These are phyloP conservation scores for Erpornis zantholeuca DNA, from an alignment of 2,113 vertebrate genomes.

Conservation along the genomic window DNA sequence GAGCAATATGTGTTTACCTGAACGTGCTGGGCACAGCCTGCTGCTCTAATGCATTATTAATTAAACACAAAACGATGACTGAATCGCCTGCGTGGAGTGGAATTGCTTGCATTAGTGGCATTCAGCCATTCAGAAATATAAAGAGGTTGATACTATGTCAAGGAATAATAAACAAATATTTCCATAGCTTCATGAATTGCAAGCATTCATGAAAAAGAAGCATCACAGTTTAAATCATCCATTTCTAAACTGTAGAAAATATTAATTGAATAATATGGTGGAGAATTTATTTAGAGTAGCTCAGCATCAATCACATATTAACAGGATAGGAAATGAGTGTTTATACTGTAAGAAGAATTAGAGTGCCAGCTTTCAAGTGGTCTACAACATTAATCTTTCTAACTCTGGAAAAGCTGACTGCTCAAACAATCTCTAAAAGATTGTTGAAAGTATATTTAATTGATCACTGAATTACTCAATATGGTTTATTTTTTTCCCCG, in stretches of 20 bases:
- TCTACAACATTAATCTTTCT: constrained; percentile 49
- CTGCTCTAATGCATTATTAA: neutral
- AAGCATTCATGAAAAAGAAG: neutral
- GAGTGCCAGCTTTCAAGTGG: constrained; percentile 48
- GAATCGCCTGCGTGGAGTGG: neutral
- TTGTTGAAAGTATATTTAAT: constrained; percentile 20
- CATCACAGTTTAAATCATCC: neutral
- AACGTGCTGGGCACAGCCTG: neutral
- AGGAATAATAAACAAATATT: neutral
- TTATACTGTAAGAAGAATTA: constrained; percentile 44
- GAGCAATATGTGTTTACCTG: neutral
- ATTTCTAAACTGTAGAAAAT: constrained; percentile 4
- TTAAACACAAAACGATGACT: neutral
- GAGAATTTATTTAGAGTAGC: constrained; percentile 49
- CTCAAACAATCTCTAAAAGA: neutral
- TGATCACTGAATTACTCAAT: constrained; percentile 19
- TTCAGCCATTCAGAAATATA: neutral
- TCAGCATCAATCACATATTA: constrained; percentile 41
- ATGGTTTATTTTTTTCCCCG: neutral
- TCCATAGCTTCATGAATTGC: neutral
- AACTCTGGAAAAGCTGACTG: constrained; percentile 25
- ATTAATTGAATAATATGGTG: neutral
- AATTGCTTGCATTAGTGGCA: neutral
- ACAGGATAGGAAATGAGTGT: constrained; percentile 39
- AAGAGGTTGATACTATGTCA: neutral